Percentiles rank a stretch among this genome's conserved stretches.
phyloP scores from a whole-genome alignment of 2,113 vertebrate genomes.

The Mormoops blainvillei region DNA sequence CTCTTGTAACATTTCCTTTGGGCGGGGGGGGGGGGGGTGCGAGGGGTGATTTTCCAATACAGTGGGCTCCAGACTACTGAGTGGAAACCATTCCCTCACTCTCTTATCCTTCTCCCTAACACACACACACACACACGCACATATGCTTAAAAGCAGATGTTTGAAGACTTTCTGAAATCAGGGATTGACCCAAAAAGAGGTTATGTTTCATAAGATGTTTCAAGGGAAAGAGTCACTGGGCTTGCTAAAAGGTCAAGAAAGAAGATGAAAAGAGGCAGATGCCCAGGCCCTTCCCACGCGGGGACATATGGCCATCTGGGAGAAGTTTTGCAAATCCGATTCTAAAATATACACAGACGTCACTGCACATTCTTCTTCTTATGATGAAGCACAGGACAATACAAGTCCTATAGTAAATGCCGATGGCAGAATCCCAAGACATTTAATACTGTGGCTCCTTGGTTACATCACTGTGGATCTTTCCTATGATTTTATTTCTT shows the following conservation, averaged over 20 bases:
- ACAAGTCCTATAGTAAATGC: background rate
- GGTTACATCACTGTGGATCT: background rate
- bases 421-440: constrained; percentile 35
- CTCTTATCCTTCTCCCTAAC: background rate
- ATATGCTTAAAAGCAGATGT: background rate
- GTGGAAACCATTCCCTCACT: constrained; percentile 74
- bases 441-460: background rate
- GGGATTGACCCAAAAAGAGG: background rate
- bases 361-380: background rate
- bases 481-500: background rate
- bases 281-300: background rate
- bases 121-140: background rate
- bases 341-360: background rate
- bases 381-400: constrained; percentile 4
- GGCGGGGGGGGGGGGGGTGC: background rate
- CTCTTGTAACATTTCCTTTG: constrained; percentile 65
- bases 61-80: constrained; percentile 50
- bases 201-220: background rate
- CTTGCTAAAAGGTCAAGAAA: background rate
- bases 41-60: constrained; percentile 71
- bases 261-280: background rate
- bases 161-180: constrained; percentile 29
- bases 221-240: background rate
- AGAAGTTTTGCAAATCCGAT: background rate
- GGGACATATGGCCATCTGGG: constrained; percentile 19